Conservation (phyloP, 2,797 vertebrate genomes). For the Vireo griseus region DNA sequence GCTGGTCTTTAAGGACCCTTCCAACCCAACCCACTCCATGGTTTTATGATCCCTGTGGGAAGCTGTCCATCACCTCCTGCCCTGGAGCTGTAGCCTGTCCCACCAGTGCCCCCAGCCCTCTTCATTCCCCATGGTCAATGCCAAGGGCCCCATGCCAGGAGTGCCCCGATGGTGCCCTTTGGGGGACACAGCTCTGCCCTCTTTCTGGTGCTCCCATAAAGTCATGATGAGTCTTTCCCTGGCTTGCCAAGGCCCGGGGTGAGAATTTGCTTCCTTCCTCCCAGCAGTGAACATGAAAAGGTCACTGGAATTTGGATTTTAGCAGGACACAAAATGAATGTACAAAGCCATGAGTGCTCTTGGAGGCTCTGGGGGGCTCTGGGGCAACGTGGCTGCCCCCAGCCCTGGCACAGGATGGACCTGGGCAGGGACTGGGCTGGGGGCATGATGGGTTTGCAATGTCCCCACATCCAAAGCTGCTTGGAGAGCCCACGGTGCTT, state of each 20-base stretch:
- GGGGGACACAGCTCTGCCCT: neutral
- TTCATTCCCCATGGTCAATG: neutral
- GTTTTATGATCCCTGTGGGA: neutral
- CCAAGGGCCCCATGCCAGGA: neutral
- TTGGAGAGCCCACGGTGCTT: fast-evolving
- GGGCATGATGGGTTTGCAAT: fast-evolving
- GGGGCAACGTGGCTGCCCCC: neutral
- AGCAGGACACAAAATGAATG: neutral
- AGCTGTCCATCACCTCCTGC: neutral
- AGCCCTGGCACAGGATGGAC: neutral
- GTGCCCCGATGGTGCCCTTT: neutral
- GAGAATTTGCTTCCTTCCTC: neutral
- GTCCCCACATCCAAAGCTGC: neutral
- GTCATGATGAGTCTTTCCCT: neutral
- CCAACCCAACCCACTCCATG: neutral
- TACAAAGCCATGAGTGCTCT: neutral
- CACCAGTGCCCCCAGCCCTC: neutral
- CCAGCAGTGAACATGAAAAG: neutral
- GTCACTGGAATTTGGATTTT: neutral
- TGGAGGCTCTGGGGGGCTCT: neutral
- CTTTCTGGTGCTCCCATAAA: neutral
- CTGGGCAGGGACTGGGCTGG: neutral
- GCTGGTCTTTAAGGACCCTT: neutral
- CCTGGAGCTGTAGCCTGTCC: neutral
- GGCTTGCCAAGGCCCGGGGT: neutral